Evolutionary conservation across 1,140 invertebrate genomes (phyloP).

Genomic region (Brachionus sp.): DNA sequence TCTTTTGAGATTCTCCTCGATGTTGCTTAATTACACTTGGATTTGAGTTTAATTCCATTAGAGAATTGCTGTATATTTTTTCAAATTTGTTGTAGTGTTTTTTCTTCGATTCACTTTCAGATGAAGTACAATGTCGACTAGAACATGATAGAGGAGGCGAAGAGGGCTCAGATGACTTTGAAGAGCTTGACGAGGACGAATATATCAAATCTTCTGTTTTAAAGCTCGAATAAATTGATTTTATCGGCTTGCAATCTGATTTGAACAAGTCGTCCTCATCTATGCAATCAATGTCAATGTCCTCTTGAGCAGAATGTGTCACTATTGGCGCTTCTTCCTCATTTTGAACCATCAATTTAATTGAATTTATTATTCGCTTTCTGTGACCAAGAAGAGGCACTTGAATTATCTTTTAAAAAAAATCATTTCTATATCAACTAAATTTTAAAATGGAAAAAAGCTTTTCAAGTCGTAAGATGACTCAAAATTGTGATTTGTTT

Average conservation of each 20-base stretch:
- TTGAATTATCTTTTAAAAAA: slow-evolving; percentile 13
- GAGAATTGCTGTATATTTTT: slow-evolving; percentile 17
- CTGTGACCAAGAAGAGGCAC: slow-evolving; percentile 7
- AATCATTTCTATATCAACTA: not conserved
- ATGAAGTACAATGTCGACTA: not conserved
- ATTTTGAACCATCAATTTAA: not conserved
- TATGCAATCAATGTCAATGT: not conserved
- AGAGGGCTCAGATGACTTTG: not conserved
- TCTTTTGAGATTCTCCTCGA: not conserved
- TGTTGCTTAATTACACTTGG: not conserved
- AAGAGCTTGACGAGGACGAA: slow-evolving; percentile 9
- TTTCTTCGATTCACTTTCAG: not conserved
- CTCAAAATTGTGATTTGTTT: not conserved
- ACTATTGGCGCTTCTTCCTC: not conserved
- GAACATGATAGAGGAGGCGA: slow-evolving; percentile 4
- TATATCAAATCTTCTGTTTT: slow-evolving; percentile 22
- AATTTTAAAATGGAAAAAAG: not conserved
- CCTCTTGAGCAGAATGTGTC: not conserved
- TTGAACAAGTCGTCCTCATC: slow-evolving; percentile 25
- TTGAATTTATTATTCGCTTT: slow-evolving; percentile 2
- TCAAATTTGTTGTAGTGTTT: not conserved
- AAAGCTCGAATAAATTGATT: not conserved
- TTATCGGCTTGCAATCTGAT: not conserved
- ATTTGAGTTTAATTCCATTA: not conserved
- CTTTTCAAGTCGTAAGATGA: not conserved